phyloP scores from a whole-genome alignment of 2,113 vertebrate genomes.

The Felis catus region DNA sequence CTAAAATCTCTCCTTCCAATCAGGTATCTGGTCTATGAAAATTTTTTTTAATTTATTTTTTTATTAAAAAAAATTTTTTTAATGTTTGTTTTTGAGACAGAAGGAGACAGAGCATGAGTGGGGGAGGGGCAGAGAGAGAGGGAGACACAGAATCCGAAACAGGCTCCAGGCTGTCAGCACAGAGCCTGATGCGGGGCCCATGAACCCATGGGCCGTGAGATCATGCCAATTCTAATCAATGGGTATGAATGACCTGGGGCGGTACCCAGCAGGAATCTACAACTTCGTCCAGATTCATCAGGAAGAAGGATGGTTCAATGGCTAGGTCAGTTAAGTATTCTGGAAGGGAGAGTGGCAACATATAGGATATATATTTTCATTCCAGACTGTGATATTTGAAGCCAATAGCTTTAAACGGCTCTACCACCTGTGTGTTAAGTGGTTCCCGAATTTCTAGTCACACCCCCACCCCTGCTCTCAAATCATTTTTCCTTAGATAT shows the following conservation, averaged over 20 bases:
- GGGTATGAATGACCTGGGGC: too few relatives aligned
- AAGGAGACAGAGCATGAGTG: too few relatives aligned
- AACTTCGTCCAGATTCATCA: not conserved
- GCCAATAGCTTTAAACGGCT: not conserved
- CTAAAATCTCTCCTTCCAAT: not conserved
- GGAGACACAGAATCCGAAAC: too few relatives aligned
- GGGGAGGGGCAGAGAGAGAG: too few relatives aligned
- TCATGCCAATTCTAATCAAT: not conserved
- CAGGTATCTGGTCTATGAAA: too few relatives aligned
- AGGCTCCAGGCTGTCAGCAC: too few relatives aligned
- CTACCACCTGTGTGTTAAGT: not conserved
- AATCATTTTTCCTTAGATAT: not conserved
- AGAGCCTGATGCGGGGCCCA: too few relatives aligned
- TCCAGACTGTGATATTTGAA: not conserved
- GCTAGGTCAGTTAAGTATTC: not conserved
- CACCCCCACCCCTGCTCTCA: not conserved
- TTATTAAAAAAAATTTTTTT: too few relatives aligned
- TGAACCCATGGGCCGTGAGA: too few relatives aligned
- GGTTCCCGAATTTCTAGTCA: not conserved
- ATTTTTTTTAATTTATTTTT: too few relatives aligned
- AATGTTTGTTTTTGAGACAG: too few relatives aligned
- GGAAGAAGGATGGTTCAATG: not conserved
- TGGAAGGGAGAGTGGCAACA: not conserved
- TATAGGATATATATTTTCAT: not conserved
- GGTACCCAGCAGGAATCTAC: not conserved